Base-by-base conservation (phyloP, 1,140 invertebrate species). In the Dolichoris vasculosae region DNA sequence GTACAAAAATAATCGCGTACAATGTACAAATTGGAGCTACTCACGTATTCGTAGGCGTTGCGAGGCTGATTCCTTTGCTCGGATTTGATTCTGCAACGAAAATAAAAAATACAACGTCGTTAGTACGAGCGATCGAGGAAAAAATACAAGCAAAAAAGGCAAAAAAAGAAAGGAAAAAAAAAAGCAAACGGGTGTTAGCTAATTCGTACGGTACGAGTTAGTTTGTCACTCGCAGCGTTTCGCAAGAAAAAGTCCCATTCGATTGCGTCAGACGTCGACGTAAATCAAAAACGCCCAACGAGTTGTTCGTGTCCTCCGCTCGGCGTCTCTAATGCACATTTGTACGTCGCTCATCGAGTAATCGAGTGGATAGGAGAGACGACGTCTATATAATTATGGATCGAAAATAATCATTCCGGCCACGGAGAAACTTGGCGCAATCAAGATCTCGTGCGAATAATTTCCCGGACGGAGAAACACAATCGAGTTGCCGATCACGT, bases 401-500 rank as follows among this genome's bases (percentile, higher is more conserved):
- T 35, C 64, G 55, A 35, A 69, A 55, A 71, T 55, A 82, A 82
- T 43, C 43, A 82, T 82, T 82, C 80, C 32, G 17, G 46, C 67
- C 80, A 73, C 80, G 63, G 15, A 26, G 43, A 23, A 32, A 80
- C 78, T 80, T 30, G 67, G 46, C 46, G 67, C 46, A 73, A 82
- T 82, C 80, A 35, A 40, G 46, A 73, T 64, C 11, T 63, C 51
- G 26, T n/a, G 79, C 40, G 64, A 40, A 69, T 69, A 67, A 81
- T 81, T 81, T 81, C 64, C 59, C 63, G 59, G 35, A 15, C 63
- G 23, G 17, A 55, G 17, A 9, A 51, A 48, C 35, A 32, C 15
- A 69, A 81, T 81, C 63, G 79, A 69, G 32, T 81, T 81, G 79
- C 79, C 79, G 79, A 26, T 81, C 79, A 69, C 79, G 79, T 81